These are phyloP conservation scores for Phoenicopterus ruber DNA, from an alignment of 2,113 vertebrate species.

Conservation along the genomic window DNA sequence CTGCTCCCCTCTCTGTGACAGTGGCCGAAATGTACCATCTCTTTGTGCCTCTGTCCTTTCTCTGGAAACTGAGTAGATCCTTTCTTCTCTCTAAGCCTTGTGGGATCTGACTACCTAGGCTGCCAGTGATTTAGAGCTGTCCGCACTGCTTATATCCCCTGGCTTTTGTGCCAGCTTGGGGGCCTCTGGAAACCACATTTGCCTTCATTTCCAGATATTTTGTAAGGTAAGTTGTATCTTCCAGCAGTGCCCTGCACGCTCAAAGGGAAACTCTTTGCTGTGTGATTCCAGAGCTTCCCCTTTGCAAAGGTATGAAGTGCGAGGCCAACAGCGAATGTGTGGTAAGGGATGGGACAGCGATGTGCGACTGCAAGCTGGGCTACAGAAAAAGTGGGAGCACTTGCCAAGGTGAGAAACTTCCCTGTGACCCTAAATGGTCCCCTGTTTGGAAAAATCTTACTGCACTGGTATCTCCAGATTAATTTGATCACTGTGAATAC, in stretches of 20 bases:
- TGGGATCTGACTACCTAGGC: background rate
- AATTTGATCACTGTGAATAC: background rate
- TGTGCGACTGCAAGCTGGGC: conserved; percentile 84
- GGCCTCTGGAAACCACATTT: background rate
- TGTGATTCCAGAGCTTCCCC: conserved; percentile 72
- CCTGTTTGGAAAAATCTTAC: background rate
- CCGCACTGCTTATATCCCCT: background rate
- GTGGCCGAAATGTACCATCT: background rate
- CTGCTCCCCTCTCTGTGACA: background rate
- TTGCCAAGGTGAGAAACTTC: conserved; percentile 67
- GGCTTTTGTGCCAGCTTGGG: background rate
- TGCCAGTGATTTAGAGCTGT: background rate
- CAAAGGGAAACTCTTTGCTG: background rate
- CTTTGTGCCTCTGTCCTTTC: background rate
- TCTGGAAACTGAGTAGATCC: background rate
- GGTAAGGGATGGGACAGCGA: conserved; percentile 22
- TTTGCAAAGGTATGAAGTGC: conserved; percentile 75
- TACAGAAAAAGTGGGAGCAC: conserved; percentile 52
- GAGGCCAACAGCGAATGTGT: conserved; percentile 77
- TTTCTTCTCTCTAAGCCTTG: background rate
- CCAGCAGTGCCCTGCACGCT: background rate
- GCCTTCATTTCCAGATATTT: background rate
- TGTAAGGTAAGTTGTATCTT: background rate
- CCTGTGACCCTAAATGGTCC: background rate
- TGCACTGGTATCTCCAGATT: background rate